Base-by-base conservation (phyloP, 2,888 invertebrate genomes). In the Leucophenga maculata region DNA sequence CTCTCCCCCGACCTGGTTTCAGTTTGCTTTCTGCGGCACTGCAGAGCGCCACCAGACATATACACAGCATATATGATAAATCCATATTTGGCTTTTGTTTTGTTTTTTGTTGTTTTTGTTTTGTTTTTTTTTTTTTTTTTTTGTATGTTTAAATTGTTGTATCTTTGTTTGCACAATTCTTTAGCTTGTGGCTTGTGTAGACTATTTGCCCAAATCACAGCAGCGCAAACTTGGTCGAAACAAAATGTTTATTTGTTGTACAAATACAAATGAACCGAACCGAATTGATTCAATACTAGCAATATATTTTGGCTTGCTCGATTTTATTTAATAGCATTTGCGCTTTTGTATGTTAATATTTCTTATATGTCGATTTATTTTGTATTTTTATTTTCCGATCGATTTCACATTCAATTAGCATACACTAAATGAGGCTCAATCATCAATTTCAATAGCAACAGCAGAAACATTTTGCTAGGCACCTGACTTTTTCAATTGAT, bases 1-100 rank as follows among this genome's bases (percentile, higher is more conserved):
- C 95, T 86, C 95, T 92, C 85, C 95, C 95, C 86, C 95, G 91
- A 87, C 94, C 92, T 80, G 92, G 91, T 86, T 93, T 93, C 66
- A 87, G 87, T 85, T 88, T 88, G 69, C 84, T 87, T 73, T 86
- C 87, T 68, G 82, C 85, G 75, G 83, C 82, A 75, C 83, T 78
- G 77, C 82, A 83, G 68, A 87, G 76, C 70, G 86, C 84, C 80
- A 87, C 75, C 68, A 88, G 77, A 77, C 85, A 86, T 71, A 83
- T 73, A 73, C 85, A 78, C 50, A 88, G 76, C 67, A 86, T 78
- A 72, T 80, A 77, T 69, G 80, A 79, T 83, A 88, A 84, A 86
- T 88, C 88, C 88, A 89, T 88, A 69, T 64, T 64, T 62, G 46
- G 57, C 55, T 31, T 62, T 62, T 55, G n/a, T 68, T 71, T 66